Conservation (phyloP, 2,113 vertebrate genomes). For the pig (Sus scrofa) region DNA sequence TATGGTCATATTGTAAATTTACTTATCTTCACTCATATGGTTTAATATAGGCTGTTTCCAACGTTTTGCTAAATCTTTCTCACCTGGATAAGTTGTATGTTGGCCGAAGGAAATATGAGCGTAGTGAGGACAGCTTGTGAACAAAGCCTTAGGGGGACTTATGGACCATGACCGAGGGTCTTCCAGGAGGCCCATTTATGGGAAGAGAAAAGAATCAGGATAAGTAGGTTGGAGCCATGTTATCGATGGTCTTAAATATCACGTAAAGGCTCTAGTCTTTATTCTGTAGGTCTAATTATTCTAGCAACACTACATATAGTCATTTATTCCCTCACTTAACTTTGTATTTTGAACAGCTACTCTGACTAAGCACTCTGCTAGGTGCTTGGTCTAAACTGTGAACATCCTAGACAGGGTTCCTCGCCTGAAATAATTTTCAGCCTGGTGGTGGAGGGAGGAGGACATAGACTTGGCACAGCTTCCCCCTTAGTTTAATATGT, state of each 20-base stretch:
- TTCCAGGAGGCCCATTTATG: not conserved
- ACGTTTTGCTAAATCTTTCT: slow-evolving; percentile 34
- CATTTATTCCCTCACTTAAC: not conserved
- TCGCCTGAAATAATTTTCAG: not conserved
- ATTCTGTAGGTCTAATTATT: slow-evolving; percentile 6
- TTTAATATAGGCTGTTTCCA: slow-evolving; percentile 1
- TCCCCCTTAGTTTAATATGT: not conserved
- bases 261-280: not conserved
- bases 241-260: not conserved
- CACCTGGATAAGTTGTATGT: not conserved
- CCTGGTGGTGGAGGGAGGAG: not conserved
- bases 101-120: not conserved
- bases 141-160: not conserved
- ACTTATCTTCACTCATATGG: not conserved
- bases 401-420: not conserved
- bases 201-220: not conserved
- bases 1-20: not conserved
- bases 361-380: not conserved
- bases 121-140: not conserved
- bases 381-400: not conserved
- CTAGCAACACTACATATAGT: not conserved
- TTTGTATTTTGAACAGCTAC: not conserved
- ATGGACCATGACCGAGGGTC: not conserved
- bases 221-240: not conserved
- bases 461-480: not conserved